Percentiles rank a stretch among this genome's conserved stretches.
phyloP scores from a whole-genome alignment of 1,140 invertebrate genomes.

The Drosophila tsacasi region DNA sequence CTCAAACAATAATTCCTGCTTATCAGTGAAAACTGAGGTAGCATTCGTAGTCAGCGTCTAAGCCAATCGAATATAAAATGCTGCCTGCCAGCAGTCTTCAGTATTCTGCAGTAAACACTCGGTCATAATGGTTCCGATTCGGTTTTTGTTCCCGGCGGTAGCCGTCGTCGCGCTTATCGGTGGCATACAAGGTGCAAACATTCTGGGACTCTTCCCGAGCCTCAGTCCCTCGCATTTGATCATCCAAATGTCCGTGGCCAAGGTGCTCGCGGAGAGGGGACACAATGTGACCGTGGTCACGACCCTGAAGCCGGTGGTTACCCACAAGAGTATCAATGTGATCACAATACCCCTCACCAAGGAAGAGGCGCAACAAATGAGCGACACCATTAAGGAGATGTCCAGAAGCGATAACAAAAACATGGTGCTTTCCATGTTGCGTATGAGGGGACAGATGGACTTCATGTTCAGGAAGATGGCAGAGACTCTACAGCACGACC shows the following conservation, averaged over 20 bases:
- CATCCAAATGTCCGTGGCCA: constrained; percentile 60
- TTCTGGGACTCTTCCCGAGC: constrained; percentile 62
- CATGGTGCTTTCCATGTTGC: constrained; percentile 7
- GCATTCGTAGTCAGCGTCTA: constrained; percentile 1
- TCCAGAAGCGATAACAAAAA: constrained; percentile 35
- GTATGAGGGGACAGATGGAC: constrained; percentile 15
- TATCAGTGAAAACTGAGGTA: constrained; percentile 1
- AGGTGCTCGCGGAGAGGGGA: constrained; percentile 63
- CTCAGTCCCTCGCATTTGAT: constrained; percentile 66
- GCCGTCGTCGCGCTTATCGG: constrained; percentile 18
- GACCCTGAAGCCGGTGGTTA: constrained; percentile 48
- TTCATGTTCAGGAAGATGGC: constrained; percentile 38
- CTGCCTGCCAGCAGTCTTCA: background rate
- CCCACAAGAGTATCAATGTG: constrained; percentile 46
- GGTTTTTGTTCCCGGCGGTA: background rate
- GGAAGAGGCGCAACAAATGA: constrained; percentile 9
- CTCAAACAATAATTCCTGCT: background rate
- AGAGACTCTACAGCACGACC: constrained; percentile 22
- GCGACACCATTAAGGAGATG: constrained; percentile 17
- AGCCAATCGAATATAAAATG: background rate
- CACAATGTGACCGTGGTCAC: constrained; percentile 74
- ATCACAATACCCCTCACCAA: constrained; percentile 32
- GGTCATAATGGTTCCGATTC: background rate
- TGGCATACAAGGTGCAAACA: constrained; percentile 45
- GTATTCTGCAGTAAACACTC: constrained; percentile 6